Conservation (phyloP, 2,888 invertebrate genomes). For the Hypercompe scribonia region DNA sequence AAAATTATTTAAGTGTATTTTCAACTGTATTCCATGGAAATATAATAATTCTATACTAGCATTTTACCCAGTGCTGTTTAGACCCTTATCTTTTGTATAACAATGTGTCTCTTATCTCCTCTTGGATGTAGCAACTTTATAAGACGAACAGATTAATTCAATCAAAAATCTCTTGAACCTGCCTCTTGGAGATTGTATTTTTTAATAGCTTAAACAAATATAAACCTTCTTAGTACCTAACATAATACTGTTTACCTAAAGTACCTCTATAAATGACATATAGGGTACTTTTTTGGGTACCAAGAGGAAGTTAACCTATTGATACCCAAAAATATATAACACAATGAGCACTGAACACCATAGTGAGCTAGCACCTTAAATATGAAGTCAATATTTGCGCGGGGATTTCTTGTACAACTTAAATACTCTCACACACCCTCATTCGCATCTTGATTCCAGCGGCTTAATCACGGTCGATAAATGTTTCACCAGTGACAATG, state of each 20-base stretch:
- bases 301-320: too few species aligned
- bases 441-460: not conserved
- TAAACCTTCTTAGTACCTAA: too few species aligned
- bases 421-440: not conserved
- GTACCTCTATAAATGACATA: too few species aligned
- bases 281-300: too few species aligned
- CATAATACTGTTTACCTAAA: too few species aligned
- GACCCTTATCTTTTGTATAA: too few species aligned
- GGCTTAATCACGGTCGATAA: constrained; percentile 58
- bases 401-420: not conserved
- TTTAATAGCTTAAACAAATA: not conserved
- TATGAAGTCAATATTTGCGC: not conserved
- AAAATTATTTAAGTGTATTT: too few species aligned
- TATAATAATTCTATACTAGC: not conserved
- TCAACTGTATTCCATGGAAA: too few species aligned
- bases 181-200: not conserved
- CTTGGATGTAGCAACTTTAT: too few species aligned
- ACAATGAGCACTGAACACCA: not conserved
- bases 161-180: not conserved
- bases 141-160: too few species aligned
- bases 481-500: constrained; percentile 77
- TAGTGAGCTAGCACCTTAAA: constrained; percentile 4
- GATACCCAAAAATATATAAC: too few species aligned
- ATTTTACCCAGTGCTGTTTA: not conserved
- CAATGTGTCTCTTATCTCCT: too few species aligned